Evolutionary conservation across 2,888 invertebrate genomes (phyloP).

Genomic region (Drosophila formosana): DNA sequence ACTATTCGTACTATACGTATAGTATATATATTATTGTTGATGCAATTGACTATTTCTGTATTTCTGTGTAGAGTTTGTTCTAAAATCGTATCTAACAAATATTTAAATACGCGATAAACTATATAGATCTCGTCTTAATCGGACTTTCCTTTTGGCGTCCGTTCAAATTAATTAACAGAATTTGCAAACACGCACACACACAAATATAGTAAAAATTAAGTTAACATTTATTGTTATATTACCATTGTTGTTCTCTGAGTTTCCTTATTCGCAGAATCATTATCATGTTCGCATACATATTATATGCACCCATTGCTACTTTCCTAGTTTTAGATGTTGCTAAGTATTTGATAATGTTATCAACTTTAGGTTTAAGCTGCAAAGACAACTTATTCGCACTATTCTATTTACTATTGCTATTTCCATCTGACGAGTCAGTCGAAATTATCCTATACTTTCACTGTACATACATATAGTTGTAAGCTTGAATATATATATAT

Average conservation of each 20-base stretch:
- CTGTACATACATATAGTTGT: slow-evolving; percentile 36
- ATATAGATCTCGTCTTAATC: slow-evolving; percentile 68
- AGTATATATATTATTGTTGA: slow-evolving; percentile 9
- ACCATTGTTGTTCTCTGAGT: slow-evolving; percentile 62
- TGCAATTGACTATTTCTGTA: slow-evolving; percentile 19
- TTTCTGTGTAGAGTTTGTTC: slow-evolving; percentile 38
- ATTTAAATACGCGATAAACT: slow-evolving; percentile 38
- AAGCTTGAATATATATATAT: slow-evolving; percentile 55
- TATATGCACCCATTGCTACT: slow-evolving; percentile 4
- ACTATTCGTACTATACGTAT: not conserved
- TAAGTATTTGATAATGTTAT: slow-evolving; percentile 66
- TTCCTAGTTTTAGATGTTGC: slow-evolving; percentile 27
- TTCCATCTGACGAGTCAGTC: slow-evolving; percentile 10
- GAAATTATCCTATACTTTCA: slow-evolving; percentile 17
- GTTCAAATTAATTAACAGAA: slow-evolving; percentile 10
- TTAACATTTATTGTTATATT: slow-evolving; percentile 11
- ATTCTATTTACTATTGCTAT: slow-evolving; percentile 1
- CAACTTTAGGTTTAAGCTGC: slow-evolving; percentile 4
- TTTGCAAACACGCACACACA: slow-evolving; percentile 5
- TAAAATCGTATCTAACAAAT: slow-evolving; percentile 26
- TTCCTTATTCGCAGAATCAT: slow-evolving; percentile 57
- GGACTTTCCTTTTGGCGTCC: not conserved
- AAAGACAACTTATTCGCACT: slow-evolving; percentile 5
- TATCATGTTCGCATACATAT: slow-evolving; percentile 7
- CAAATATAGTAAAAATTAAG: not conserved